These are phyloP conservation scores for Eudemis profundana DNA, from an alignment of 2,888 invertebrate genomes.

Conservation along the genomic window DNA sequence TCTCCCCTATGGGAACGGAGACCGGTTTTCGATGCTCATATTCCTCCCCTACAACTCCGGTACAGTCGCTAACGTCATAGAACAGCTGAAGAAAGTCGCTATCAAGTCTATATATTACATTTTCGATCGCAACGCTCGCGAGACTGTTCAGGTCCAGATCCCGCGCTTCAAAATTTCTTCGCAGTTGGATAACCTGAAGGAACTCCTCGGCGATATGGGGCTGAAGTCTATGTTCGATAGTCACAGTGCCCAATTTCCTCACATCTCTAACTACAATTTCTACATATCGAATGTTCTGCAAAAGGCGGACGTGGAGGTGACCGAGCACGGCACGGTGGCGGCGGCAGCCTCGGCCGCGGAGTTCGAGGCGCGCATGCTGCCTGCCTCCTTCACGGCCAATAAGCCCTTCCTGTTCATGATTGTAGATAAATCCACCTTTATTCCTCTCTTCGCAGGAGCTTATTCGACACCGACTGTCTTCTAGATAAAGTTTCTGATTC, in stretches of 20 bases:
- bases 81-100: constrained; percentile 75
- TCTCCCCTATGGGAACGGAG: constrained; percentile 66
- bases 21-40: constrained; percentile 86
- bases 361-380: constrained; percentile 55
- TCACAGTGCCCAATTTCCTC: constrained; percentile 59
- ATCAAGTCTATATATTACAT: constrained; percentile 75
- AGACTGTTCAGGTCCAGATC: constrained; percentile 82
- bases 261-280: constrained; percentile 60
- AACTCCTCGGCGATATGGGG: constrained; percentile 73
- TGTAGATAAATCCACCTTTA: constrained; percentile 61
- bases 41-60: constrained; percentile 83
- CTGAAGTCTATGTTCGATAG: constrained; percentile 66
- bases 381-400: constrained; percentile 61
- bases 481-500: constrained; percentile 46
- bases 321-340: constrained; percentile 70
- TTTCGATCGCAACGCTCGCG: constrained; percentile 65
- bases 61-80: constrained; percentile 73
- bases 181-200: constrained; percentile 74
- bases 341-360: constrained; percentile 58
- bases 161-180: constrained; percentile 86
- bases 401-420: constrained; percentile 77
- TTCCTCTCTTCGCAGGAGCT: constrained; percentile 72
- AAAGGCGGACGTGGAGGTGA: constrained; percentile 74
- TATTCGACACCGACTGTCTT: constrained; percentile 71
- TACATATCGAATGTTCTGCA: constrained; percentile 70